phyloP scores from a whole-genome alignment of 2,113 vertebrate genomes.

The Laterallus jamaicensis region DNA sequence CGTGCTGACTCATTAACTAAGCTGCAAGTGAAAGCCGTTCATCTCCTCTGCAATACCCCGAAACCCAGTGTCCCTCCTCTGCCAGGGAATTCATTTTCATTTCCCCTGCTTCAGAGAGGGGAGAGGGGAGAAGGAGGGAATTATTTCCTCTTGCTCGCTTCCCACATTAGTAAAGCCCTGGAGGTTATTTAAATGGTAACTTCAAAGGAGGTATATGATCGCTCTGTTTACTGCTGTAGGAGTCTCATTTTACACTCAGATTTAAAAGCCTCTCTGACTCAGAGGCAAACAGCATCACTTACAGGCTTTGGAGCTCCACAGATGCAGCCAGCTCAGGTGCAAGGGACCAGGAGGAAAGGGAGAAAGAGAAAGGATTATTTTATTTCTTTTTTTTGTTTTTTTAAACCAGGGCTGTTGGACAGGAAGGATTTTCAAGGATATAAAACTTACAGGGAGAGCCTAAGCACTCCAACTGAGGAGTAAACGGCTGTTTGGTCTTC shows the following conservation, averaged over 20 bases:
- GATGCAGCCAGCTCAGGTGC: conserved; percentile 1
- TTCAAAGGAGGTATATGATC: conserved; percentile 63
- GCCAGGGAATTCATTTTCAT: background rate
- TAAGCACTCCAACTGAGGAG: background rate
- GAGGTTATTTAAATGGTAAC: conserved; percentile 67
- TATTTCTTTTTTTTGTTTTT: background rate
- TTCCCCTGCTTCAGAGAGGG: background rate
- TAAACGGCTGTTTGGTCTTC: background rate
- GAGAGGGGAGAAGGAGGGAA: background rate
- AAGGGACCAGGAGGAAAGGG: background rate
- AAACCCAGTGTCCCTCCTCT: background rate
- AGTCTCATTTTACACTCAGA: conserved; percentile 57
- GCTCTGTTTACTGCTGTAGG: conserved; percentile 38
- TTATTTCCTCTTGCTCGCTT: conserved; percentile 28
- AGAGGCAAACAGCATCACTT: conserved; percentile 53
- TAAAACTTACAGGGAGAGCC: background rate
- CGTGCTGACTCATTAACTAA: conserved; percentile 34
- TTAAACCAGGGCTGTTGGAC: background rate
- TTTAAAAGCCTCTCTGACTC: conserved; percentile 53
- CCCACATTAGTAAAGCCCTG: conserved; percentile 49
- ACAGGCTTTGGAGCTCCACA: background rate
- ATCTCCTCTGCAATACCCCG: background rate
- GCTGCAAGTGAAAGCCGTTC: background rate
- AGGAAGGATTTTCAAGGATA: background rate
- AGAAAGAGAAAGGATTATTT: background rate